phyloP scores from a whole-genome alignment of 1,140 invertebrate species.

The Drosophila pruinosa region DNA sequence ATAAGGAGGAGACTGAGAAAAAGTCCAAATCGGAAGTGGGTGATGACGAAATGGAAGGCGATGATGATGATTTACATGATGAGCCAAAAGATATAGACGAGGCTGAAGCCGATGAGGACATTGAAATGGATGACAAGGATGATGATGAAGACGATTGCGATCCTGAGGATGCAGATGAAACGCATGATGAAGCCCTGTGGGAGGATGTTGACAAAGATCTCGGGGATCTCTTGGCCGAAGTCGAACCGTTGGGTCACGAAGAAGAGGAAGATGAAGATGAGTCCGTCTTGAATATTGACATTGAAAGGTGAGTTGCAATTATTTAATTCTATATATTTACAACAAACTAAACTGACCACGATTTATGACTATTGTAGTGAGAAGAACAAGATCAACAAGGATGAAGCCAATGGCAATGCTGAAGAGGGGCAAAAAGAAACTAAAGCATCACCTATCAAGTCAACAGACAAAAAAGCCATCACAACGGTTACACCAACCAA shows the following conservation, averaged over 20 bases:
- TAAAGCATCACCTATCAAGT: slow-evolving; percentile 21
- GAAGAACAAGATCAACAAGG: slow-evolving; percentile 70
- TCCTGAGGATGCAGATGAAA: slow-evolving; percentile 82
- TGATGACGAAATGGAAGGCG: slow-evolving; percentile 47
- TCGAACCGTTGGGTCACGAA: slow-evolving; percentile 85
- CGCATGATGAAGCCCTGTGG: slow-evolving; percentile 88
- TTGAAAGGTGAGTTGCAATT: slow-evolving; percentile 55
- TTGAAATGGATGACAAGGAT: slow-evolving; percentile 86
- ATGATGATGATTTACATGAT: slow-evolving; percentile 26
- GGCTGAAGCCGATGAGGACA: slow-evolving; percentile 48
- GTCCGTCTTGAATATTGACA: slow-evolving; percentile 84
- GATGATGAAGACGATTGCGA: slow-evolving; percentile 69
- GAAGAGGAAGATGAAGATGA: slow-evolving; percentile 90
- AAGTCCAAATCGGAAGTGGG: slow-evolving; percentile 75
- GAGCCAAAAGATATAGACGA: slow-evolving; percentile 46
- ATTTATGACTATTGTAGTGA: slow-evolving; percentile 47
- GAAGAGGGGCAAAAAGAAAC: slow-evolving; percentile 48
- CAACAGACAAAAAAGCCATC: slow-evolving; percentile 49
- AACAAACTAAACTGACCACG: background rate
- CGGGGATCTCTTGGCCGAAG: slow-evolving; percentile 87
- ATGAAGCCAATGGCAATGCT: slow-evolving; percentile 50
- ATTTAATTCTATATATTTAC: background rate
- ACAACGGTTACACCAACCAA: slow-evolving; percentile 28
- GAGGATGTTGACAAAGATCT: slow-evolving; percentile 90
- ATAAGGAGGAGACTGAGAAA: slow-evolving; percentile 88